These are phyloP conservation scores for Miichthys miiuy DNA, from an alignment of 2,797 vertebrate species.

Conservation along the genomic window DNA sequence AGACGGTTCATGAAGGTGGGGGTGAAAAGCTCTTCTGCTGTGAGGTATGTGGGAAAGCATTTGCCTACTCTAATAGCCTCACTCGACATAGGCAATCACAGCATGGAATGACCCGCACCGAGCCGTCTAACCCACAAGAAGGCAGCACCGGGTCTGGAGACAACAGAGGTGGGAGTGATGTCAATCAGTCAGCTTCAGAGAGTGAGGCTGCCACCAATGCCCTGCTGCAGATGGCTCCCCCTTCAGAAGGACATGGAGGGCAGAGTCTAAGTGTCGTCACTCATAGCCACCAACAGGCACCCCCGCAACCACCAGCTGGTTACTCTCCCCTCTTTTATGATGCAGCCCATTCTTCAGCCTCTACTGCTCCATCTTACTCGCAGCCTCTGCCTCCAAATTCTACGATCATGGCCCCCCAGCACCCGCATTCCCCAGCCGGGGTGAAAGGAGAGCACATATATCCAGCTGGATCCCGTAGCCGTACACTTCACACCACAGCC, in stretches of 20 bases:
- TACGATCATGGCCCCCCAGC: constrained; percentile 85
- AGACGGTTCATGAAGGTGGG: constrained; percentile 91
- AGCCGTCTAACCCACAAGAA: constrained; percentile 82
- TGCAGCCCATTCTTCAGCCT: constrained; percentile 80
- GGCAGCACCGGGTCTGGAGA: constrained; percentile 77
- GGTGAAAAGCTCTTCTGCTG: constrained; percentile 93
- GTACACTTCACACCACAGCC: constrained; percentile 83
- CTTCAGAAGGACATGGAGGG: constrained; percentile 80
- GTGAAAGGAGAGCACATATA: constrained; percentile 89
- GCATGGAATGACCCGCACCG: constrained; percentile 85
- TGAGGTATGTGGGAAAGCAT: constrained; percentile 93
- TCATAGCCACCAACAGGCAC: constrained; percentile 84
- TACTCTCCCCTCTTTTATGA: constrained; percentile 89
- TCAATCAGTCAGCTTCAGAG: constrained; percentile 83
- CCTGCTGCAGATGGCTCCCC: constrained; percentile 86
- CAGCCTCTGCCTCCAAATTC: constrained; percentile 88
- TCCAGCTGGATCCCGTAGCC: constrained; percentile 80
- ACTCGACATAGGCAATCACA: constrained; percentile 93
- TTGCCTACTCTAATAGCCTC: constrained; percentile 93
- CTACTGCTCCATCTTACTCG: constrained; percentile 82
- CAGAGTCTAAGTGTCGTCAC: constrained; percentile 82
- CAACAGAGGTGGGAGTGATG: constrained; percentile 74
- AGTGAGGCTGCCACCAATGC: constrained; percentile 89
- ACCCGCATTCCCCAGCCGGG: constrained; percentile 86
- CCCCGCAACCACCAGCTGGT: constrained; percentile 81